Base-by-base conservation (phyloP, 1,140 invertebrate genomes). In the Antheraea mylitta region DNA sequence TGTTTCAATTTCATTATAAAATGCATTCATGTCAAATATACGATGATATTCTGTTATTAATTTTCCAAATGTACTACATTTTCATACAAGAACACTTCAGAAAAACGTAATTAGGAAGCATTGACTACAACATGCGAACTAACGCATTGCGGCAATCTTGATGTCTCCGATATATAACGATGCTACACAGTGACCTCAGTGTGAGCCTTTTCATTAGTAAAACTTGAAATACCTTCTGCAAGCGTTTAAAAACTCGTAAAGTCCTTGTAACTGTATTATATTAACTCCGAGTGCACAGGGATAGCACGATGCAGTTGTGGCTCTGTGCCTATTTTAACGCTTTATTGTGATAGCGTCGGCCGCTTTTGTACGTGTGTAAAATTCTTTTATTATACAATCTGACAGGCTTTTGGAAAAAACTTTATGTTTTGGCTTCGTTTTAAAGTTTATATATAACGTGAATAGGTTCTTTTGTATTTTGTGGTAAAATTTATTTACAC, bases 401-500 rank as follows among this genome's bases (percentile, higher is more conserved):
- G 45, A 53, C 45, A 53, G 45, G 45, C 45, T 53, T 53, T 53
- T 53, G 45, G 11, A 53, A 53, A 30, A 16, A 16, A 16, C 16
- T 53, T 53, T 53, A 53, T 53, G 45, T 53, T 53, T 53, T 53
- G 11, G 45, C 45, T 53, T 53, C 45, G 6, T 53, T 53, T 53
- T 53, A 53, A 53, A 16, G 45, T n/a, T 16, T 53, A 53, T 6
- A 53, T 6, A 16, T 16, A 42, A 53, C 16, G 13, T 61, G 64
- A 70, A 70, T 70, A 19, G 0, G n/a, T 18, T n/a, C 19, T 60
- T 18, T 64, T 58, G 59, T 45, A 18, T 66, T 70, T 70, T 70
- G 68, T 60, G 11, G 11, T 42, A 8, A 2, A 8, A 4, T 30
- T 30, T 30, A 30, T 30, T 4, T 30, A 30, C 4, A 30, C 22